A percentile compares a stretch with the other conserved stretches of the same genome.
Evolutionary conservation across 2,888 invertebrate species (phyloP).

Genomic region (Venusia cambrica): DNA sequence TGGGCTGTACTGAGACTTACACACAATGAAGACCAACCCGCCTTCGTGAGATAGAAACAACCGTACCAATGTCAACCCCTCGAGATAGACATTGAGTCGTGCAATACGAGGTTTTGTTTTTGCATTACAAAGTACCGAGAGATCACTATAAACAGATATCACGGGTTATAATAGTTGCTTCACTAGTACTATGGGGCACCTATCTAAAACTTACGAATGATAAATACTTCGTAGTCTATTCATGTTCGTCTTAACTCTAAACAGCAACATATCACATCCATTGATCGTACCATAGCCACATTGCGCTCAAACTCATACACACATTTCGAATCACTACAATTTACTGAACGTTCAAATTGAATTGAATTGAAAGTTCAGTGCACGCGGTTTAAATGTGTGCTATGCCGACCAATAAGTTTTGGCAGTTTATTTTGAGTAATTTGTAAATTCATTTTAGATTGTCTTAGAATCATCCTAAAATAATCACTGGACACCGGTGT

Average conservation of each 20-base stretch:
- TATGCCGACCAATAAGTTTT: conserved; percentile 14
- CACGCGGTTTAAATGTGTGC: conserved; percentile 21
- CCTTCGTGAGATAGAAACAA: no score
- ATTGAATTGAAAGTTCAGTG: no score
- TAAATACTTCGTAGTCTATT: conserved; percentile 70
- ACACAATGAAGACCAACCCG: no score
- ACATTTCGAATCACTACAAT: conserved; percentile 24
- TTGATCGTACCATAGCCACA: conserved; percentile 64
- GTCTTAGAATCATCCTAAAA: conserved; percentile 6
- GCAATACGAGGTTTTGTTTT: not conserved
- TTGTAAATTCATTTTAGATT: conserved; percentile 21
- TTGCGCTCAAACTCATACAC: conserved; percentile 40
- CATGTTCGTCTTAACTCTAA: conserved; percentile 61
- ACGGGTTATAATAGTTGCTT: conserved; percentile 60
- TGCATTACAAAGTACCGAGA: conserved; percentile 29
- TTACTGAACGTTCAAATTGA: conserved; percentile 25
- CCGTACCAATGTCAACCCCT: no score
- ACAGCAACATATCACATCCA: conserved; percentile 76
- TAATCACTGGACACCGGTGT: conserved; percentile 7
- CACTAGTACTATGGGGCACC: conserved; percentile 60
- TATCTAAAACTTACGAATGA: conserved; percentile 72
- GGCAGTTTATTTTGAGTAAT: conserved; percentile 9
- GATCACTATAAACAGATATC: conserved; percentile 45
- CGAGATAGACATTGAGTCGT: no score
- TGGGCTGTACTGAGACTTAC: no score